Evolutionary conservation across 2,888 invertebrate species (phyloP).

Genomic region (Chorisops tibialis): DNA sequence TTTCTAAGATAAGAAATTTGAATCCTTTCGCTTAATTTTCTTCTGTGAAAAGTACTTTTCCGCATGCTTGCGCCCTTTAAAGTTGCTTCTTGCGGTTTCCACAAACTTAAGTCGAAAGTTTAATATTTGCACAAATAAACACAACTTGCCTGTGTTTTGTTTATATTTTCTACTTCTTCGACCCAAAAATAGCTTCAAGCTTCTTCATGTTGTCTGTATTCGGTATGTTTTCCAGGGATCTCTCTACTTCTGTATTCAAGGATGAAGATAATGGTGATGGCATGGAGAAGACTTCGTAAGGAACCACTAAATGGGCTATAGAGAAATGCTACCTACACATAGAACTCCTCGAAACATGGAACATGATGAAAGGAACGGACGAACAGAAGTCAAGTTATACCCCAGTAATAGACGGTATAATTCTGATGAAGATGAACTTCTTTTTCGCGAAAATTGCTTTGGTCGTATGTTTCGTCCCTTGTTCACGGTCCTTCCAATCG

Average conservation of each 20-base stretch:
- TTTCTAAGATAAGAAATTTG: conserved; percentile 12
- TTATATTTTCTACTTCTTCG: conserved; percentile 1
- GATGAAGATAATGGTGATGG: not conserved
- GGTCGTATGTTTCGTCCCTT: no score
- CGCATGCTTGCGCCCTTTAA: conserved; percentile 29
- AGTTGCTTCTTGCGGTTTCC: conserved; percentile 19
- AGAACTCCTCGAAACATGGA: not conserved
- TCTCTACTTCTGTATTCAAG: no score
- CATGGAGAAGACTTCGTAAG: not conserved
- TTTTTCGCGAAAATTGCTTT: not conserved
- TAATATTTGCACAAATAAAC: conserved; percentile 15
- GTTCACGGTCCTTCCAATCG: no score
- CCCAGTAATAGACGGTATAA: conserved; percentile 14
- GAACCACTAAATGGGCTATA: not conserved
- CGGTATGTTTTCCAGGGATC: no score
- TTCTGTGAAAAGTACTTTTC: conserved; percentile 28
- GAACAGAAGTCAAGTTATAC: conserved; percentile 11
- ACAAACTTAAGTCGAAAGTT: conserved; percentile 15
- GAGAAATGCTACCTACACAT: not conserved
- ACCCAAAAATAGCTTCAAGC: no score
- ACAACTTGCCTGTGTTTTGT: not conserved
- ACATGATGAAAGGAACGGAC: not conserved
- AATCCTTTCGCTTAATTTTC: conserved; percentile 28
- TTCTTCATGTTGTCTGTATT: no score
- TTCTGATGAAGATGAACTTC: conserved; percentile 22